Percentiles rank a stretch among this genome's conserved stretches.
phyloP scores from a whole-genome alignment of 2,888 invertebrate species.

The Prenolepis imparis region DNA sequence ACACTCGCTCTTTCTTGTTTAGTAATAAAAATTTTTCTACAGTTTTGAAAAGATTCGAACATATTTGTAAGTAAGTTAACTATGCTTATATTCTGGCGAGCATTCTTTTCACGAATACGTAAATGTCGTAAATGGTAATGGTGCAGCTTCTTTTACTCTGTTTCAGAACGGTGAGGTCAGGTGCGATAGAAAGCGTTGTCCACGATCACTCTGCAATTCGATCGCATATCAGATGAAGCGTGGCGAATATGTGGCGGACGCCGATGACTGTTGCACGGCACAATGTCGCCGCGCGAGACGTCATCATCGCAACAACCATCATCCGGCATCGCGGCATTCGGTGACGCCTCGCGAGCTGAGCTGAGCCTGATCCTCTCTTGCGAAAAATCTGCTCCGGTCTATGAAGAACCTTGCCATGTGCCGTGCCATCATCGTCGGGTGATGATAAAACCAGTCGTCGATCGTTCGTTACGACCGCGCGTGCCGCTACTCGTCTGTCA shows the following conservation, averaged over 20 bases:
- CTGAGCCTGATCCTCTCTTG: slow-evolving; percentile 72
- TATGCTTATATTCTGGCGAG: too few relatives aligned
- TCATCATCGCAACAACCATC: slow-evolving; percentile 87
- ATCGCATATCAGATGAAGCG: slow-evolving; percentile 86
- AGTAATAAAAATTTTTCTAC: too few relatives aligned
- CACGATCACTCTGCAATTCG: slow-evolving; percentile 90
- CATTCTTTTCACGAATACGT: not conserved
- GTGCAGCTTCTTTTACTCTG: slow-evolving; percentile 49
- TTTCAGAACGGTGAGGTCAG: slow-evolving; percentile 93
- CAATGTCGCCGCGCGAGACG: slow-evolving; percentile 87
- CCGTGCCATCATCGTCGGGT: slow-evolving; percentile 41
- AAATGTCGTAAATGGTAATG: slow-evolving; percentile 11
- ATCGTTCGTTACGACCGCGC: slow-evolving; percentile 5
- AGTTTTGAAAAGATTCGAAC: not conserved
- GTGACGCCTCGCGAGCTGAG: slow-evolving; percentile 81
- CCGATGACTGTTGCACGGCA: slow-evolving; percentile 88
- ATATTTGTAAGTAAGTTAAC: too few relatives aligned
- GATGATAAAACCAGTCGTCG: slow-evolving; percentile 22
- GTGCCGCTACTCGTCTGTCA: not conserved
- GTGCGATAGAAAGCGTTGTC: slow-evolving; percentile 94
- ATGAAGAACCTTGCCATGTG: slow-evolving; percentile 58
- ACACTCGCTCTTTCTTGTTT: too few relatives aligned
- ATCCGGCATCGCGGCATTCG: slow-evolving; percentile 76
- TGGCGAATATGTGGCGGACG: slow-evolving; percentile 82
- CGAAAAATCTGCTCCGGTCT: slow-evolving; percentile 54